Percentiles rank a stretch among this genome's conserved stretches.
Conservation (phyloP, 2,113 vertebrate genomes). For the Lepus europaeus region DNA sequence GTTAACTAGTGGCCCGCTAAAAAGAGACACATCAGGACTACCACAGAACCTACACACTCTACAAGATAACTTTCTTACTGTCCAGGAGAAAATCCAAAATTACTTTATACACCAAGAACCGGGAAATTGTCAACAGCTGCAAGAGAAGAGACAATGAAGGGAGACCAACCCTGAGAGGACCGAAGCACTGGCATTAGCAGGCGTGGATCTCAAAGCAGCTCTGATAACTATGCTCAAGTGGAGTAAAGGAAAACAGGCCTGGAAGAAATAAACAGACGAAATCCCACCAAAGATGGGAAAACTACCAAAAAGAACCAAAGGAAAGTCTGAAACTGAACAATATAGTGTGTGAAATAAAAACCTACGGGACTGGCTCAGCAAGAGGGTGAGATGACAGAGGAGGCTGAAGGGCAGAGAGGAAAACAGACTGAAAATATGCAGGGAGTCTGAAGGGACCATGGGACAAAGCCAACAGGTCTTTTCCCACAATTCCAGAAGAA, state of each 20-base stretch:
- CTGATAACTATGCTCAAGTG: neutral
- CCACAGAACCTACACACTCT: neutral
- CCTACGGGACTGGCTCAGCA: neutral
- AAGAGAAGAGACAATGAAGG: conserved; percentile 7
- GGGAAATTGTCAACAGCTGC: neutral
- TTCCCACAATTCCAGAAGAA: neutral
- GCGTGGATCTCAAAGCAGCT: neutral
- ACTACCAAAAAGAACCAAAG: neutral
- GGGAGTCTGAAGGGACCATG: neutral
- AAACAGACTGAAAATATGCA: neutral
- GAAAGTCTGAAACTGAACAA: neutral
- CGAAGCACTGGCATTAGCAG: neutral
- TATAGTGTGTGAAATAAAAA: neutral
- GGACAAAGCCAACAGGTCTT: neutral
- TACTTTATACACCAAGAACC: neutral
- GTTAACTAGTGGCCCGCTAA: neutral
- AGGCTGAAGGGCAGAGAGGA: neutral
- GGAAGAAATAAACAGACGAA: neutral
- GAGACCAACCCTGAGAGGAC: neutral
- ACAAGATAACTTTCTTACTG: neutral
- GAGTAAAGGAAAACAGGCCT: neutral
- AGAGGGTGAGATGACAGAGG: neutral
- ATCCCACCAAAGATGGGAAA: neutral
- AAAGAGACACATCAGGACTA: neutral
- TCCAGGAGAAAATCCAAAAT: neutral